Conservation (phyloP, 92 coral and sea anemone species). For the Actinostola sp. region DNA sequence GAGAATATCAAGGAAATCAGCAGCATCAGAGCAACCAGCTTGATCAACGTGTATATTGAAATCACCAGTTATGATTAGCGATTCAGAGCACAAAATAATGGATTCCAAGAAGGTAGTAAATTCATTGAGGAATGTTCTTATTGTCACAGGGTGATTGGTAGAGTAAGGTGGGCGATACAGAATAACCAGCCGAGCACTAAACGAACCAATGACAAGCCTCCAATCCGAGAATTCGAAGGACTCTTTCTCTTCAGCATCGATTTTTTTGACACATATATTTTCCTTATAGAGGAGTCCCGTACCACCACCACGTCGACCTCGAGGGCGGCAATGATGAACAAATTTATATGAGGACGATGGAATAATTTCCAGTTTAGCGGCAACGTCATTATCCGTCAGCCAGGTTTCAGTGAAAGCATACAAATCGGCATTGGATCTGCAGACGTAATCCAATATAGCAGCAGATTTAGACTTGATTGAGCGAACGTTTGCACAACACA, state of each 20-base stretch:
- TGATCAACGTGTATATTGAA: conserved; percentile 39
- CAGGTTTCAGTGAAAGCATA: too few species aligned
- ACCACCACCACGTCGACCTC: neutral
- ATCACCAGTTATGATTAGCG: conserved; percentile 33
- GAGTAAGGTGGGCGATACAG: conserved; percentile 46
- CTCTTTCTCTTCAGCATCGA: neutral
- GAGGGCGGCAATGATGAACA: neutral
- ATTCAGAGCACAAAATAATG: conserved; percentile 39
- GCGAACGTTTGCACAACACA: too few species aligned
- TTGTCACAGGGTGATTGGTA: conserved; percentile 20
- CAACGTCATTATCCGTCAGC: too few species aligned
- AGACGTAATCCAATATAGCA: too few species aligned
- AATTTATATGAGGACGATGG: neutral
- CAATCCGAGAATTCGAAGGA: conserved; percentile 1
- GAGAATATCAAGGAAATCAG: conserved; percentile 25
- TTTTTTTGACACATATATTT: neutral
- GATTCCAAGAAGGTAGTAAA: conserved; percentile 38
- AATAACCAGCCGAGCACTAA: conserved; percentile 3
- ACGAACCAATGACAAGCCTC: neutral
- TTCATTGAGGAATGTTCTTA: conserved; percentile 26
- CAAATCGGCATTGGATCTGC: too few species aligned
- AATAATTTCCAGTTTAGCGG: too few species aligned
- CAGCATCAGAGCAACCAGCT: conserved; percentile 2
- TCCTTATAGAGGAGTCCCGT: neutral
- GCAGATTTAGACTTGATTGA: too few species aligned